Conservation (phyloP, 2,797 vertebrate species). For the Rallus crepitans region DNA sequence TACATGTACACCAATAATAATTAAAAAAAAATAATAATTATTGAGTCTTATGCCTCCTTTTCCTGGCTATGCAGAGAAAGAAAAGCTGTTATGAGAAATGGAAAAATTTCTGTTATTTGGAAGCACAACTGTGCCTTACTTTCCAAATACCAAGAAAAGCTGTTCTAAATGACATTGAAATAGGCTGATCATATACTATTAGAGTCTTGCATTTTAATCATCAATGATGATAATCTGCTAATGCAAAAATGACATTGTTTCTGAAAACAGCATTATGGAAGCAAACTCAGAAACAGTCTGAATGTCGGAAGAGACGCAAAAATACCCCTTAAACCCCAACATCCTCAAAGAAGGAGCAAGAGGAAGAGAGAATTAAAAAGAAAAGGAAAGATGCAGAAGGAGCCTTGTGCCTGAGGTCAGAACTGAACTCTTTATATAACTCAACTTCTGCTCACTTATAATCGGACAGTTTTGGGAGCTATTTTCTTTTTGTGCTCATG, state of each 20-base stretch:
- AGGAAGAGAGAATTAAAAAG: not conserved
- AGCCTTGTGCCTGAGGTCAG: not conserved
- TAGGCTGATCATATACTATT: not conserved
- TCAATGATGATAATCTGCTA: not conserved
- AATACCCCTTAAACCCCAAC: not conserved
- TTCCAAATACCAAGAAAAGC: not conserved
- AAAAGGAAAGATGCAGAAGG: not conserved
- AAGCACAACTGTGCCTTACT: not conserved
- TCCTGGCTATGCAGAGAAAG: not conserved
- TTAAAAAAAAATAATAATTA: not conserved
- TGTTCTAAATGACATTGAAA: not conserved
- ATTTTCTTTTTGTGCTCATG: not conserved
- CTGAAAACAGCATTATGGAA: not conserved
- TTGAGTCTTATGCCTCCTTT: accelerated
- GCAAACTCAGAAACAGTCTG: not conserved
- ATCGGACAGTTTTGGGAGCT: not conserved
- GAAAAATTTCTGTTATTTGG: not conserved
- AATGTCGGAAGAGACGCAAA: not conserved
- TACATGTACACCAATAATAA: not conserved
- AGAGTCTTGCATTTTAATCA: not conserved
- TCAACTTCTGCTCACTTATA: not conserved
- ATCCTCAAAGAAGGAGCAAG: not conserved
- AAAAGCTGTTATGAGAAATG: not conserved
- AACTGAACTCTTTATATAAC: not conserved
- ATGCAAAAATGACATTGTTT: not conserved